These are phyloP conservation scores for Bergia puertoricense DNA, from an alignment of 92 coral and sea anemone genomes.

Conservation along the genomic window DNA sequence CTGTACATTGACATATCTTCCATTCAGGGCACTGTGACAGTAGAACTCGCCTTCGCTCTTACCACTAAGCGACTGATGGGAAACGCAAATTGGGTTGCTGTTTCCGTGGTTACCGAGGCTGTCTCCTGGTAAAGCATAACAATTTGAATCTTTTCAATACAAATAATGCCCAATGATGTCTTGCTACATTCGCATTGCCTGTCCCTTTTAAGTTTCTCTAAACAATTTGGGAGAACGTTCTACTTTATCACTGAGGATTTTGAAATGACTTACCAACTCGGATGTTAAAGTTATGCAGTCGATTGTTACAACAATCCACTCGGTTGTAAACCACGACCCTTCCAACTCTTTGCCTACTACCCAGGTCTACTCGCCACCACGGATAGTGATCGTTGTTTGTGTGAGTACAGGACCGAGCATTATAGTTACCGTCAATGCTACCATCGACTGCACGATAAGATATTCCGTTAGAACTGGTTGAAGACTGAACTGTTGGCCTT, in stretches of 20 bases:
- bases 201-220: too few relatives aligned
- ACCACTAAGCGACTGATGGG: not conserved
- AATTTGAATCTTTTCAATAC: not conserved
- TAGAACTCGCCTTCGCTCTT: not conserved
- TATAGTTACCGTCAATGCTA: not conserved
- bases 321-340: constrained; percentile 30
- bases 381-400: not conserved
- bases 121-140: not conserved
- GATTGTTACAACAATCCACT: constrained; percentile 26
- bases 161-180: not conserved
- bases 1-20: not conserved
- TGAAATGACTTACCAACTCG: not conserved
- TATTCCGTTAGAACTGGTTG: not conserved
- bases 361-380: constrained; percentile 46
- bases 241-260: too few relatives aligned
- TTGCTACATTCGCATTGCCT: too few relatives aligned
- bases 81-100: not conserved
- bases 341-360: not conserved
- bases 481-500: not conserved
- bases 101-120: not conserved
- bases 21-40: not conserved
- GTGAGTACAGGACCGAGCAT: not conserved
- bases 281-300: constrained; percentile 19
- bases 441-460: not conserved
- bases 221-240: too few relatives aligned